phyloP scores from a whole-genome alignment of 2,888 invertebrate genomes.

The Luperina nickerlii region DNA sequence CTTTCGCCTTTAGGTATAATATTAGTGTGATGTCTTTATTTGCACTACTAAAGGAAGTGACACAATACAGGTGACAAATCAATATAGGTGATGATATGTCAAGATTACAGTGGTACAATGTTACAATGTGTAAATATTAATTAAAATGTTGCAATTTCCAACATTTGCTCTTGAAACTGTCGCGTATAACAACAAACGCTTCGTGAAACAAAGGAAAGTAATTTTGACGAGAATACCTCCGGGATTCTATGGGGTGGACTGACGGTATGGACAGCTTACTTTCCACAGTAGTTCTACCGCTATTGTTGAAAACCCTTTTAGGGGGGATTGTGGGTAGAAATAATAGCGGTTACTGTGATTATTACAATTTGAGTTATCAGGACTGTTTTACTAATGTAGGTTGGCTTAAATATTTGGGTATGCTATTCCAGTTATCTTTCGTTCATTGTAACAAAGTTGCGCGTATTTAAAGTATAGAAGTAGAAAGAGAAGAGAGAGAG shows the following conservation, averaged over 20 bases:
- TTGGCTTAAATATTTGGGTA: not conserved
- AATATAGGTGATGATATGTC: no score
- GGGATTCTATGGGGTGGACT: slow-evolving; percentile 17
- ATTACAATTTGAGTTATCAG: slow-evolving; percentile 24
- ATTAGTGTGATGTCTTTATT: no score
- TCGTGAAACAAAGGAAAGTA: slow-evolving; percentile 33
- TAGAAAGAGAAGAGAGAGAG: not conserved
- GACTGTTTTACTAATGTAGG: slow-evolving; percentile 1
- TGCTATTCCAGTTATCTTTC: not conserved
- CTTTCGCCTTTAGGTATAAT: no score
- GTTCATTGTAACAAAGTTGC: not conserved
- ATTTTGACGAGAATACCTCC: slow-evolving; percentile 37
- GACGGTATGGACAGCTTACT: slow-evolving; percentile 34
- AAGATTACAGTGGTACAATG: not conserved
- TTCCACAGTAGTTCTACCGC: slow-evolving; percentile 1
- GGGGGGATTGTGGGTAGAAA: not conserved
- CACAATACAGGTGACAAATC: no score
- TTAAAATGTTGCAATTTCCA: no score
- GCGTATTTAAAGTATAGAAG: not conserved
- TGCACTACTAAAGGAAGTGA: no score
- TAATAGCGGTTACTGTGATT: slow-evolving; percentile 12
- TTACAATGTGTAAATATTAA: no score
- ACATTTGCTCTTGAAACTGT: not conserved
- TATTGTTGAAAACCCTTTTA: slow-evolving; percentile 34
- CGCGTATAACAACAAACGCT: not conserved